Base-by-base conservation (phyloP, 2,797 vertebrate species). In the Poecilia velifera region DNA sequence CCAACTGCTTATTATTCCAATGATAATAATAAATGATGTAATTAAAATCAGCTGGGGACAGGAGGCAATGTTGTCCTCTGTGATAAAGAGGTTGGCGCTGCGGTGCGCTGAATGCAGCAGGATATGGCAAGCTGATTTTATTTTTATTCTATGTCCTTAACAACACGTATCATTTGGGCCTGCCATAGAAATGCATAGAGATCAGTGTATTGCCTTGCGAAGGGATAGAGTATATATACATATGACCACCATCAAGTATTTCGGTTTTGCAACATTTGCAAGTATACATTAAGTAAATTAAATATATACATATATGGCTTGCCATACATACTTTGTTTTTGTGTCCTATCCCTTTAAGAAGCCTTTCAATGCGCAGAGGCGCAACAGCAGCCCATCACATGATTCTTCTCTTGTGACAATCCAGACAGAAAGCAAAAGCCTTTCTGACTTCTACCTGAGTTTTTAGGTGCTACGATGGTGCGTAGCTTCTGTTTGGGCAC, bases 321-420 rank as follows among this genome's bases (percentile, higher is more conserved):
- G 22, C 66, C 39, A 43, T 43, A 70, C 0, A 49, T 47, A 82
- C 49, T 53, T 70, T 74, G 18, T 76, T 87, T 77, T 45, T 20
- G 2, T 45, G 87, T 0, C 0, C 88, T 95, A 86, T 80, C 82
- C 4, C 96, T 96, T 96, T 96, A 96, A 96, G 94, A 91, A 89
- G 82, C 89, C 88, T 70, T 39, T 47, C 51, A 1, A 41, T 87
- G 90, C 88, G 92, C 92, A 92, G 87, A 86, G 90, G 92, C 90
- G 87, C 91, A 80, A 78, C 84, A 77, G 79, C 86, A 66, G 76
- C 82, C 72, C 76, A 45, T 97, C 98, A 98, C 98, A 95, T 98
- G 98, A 96, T 89, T 79, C 81, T 75, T 91, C 96, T 97, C 97
- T 97, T 95, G 97, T 97, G 98, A 97, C 93, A 91, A 94, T 88